Conservation (phyloP, 1,140 invertebrate species). For the Zaprionus camerounensis region DNA sequence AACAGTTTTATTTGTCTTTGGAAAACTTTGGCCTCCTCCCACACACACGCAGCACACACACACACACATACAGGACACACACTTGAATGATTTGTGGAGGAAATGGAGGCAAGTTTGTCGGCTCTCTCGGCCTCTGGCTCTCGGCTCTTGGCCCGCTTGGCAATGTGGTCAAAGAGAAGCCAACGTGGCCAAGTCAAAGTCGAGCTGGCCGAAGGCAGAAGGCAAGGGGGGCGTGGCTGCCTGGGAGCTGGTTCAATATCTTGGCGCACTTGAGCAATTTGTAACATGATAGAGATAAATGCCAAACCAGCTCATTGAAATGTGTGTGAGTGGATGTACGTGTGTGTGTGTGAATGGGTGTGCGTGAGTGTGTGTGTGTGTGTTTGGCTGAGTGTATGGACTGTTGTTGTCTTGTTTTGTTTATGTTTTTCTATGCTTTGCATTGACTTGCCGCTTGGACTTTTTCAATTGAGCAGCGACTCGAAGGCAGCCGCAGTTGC, state of each 20-base stretch:
- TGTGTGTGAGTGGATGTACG: conserved; percentile 24
- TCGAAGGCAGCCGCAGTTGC: conserved; percentile 21
- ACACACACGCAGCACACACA: conserved; percentile 13
- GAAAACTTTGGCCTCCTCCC: conserved; percentile 66
- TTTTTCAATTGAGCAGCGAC: conserved; percentile 26
- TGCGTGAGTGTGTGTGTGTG: neutral
- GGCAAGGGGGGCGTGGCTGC: neutral
- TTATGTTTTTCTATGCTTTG: conserved; percentile 78
- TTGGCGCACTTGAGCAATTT: conserved; percentile 76
- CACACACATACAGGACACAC: conserved; percentile 35
- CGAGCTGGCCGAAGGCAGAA: neutral
- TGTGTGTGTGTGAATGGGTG: conserved; percentile 2
- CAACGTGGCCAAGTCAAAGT: conserved; percentile 67
- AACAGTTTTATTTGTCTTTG: conserved; percentile 80
- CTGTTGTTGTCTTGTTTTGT: conserved; percentile 47
- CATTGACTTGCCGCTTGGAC: conserved; percentile 66
- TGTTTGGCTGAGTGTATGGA: conserved; percentile 2
- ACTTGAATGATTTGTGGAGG: conserved; percentile 56
- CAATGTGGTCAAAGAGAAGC: conserved; percentile 72
- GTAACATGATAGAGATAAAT: conserved; percentile 75
- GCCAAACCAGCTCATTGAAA: conserved; percentile 63
- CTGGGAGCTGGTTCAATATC: conserved; percentile 60
- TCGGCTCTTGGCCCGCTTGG: conserved; percentile 9
- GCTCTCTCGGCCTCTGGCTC: conserved; percentile 2
- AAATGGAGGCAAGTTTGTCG: conserved; percentile 17